Evolutionary conservation across 2,113 vertebrate species (phyloP), one percentile per base, ranked within the genome.

Genomic region (Epinephelus moara): DNA sequence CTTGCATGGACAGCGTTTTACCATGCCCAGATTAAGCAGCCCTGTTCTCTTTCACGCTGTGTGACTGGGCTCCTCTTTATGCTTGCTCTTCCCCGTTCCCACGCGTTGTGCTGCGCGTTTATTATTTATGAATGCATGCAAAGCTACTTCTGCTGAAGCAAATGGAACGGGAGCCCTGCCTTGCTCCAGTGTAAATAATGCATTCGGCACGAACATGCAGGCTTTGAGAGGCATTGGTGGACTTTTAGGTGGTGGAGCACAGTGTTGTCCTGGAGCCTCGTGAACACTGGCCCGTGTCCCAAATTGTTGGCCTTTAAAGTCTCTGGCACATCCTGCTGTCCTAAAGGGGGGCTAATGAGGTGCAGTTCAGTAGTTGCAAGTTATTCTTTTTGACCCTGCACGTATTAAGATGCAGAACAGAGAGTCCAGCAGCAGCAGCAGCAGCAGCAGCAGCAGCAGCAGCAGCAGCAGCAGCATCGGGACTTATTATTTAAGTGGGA

Each of bases 111-210:
- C 88, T 76, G 60, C 57, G 23, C 69, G 57, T 95, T 90, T 92
- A 95, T 95, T 95, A 95, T 96, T 94, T 81, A 96, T 94, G 93
- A 93, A 82, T 87, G 90, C 88, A 93, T 93, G 94, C 93, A 88
- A 92, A 93, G 89, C 85, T 90, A 91, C 93, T 92, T 91, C 91
- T 91, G 90, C 89, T 82, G 89, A 88, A 88, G 93, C 91, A 94
- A 95, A 93, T 93, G 88, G 90, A 92, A 89, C 55, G 88, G 85
- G 88, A 86, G 81, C 89, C 87, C 91, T 90, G 91, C 84, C 91
- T 90, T 80, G 87, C 88, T 92, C 77, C 75, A 56, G 52, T 75
- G 89, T 96, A 94, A 96, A 96, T 95, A 95, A 95, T 96, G 90
- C 89, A 96, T 82, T 87, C 74, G 85, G 81, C 85, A 83, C 19